Evolutionary conservation across 64 coral and sea anemone genomes (phyloP), one percentile per base, ranked within the genome.

Genomic region (Actinia equina): DNA sequence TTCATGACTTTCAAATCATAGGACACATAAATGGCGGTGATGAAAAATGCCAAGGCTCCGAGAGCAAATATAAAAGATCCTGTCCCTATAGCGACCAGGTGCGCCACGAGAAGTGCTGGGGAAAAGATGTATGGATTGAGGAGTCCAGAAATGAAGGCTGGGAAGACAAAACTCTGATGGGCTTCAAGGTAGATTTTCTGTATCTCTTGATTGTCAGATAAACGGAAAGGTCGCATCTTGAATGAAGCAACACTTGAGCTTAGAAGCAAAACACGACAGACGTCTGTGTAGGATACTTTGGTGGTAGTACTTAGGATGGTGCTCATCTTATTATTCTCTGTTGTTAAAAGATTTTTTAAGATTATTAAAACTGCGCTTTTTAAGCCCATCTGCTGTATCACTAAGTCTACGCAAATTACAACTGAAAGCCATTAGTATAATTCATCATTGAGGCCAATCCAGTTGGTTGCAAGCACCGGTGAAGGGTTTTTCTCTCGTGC

Each of bases 101-200:
- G 87, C 12, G 65, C 65, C 18, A 77, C 22, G 18, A 92, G 26
- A n/a, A 92, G 71, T 46, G 67, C 63, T 59, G 86, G 91, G 16
- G 87, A 49, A 59, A 84, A 79, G 0, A 92, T 52, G 37, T 83
- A 82, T 8, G 80, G 86, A 17, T 92, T 92, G 37, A 77, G 44
- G 42, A 92, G 76, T 77, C 91, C 91, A 74, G 61, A 82, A 44
- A 88, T 46, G 87, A 92, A 92, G 7, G 91, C 91, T 26, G 86
- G 70, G 52, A 88, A 88, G 43, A 92, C 88, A 43, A 87, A 57
- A 62, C 86, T 92, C 58, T 82, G 43, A 20, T 92, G 91, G 62
- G 91, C 91, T 46, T 92, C 91, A 15, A 77, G 65, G 53, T 92
- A 92, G 2, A 92, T 88, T 8, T 62, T 60, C 17, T 78, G 87